phyloP scores from a whole-genome alignment of 2,113 vertebrate species.

The Etheostoma spectabile region DNA sequence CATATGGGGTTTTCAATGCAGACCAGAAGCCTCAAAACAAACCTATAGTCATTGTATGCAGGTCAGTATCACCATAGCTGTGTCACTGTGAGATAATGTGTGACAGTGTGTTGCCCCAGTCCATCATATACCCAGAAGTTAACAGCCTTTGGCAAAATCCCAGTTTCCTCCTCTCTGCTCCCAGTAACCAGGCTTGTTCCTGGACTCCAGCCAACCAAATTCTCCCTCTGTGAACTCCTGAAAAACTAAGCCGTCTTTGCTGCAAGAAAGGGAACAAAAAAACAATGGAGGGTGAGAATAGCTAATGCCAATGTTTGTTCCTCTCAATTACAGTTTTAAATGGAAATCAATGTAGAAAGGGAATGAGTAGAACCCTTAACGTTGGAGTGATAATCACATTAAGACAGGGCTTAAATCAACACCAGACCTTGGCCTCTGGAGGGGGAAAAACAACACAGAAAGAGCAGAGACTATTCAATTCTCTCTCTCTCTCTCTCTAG shows the following conservation, averaged over 20 bases:
- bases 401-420: slow-evolving; percentile 84
- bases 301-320: slow-evolving; percentile 86
- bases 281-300: slow-evolving; percentile 61
- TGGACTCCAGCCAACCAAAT: slow-evolving; percentile 56
- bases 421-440: slow-evolving; percentile 82
- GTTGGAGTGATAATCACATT: slow-evolving; percentile 81
- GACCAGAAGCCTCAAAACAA: slow-evolving; percentile 30
- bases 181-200: slow-evolving; percentile 53
- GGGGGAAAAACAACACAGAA: slow-evolving; percentile 74
- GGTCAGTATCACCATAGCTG: slow-evolving; percentile 23
- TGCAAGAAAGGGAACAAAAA: slow-evolving; percentile 64
- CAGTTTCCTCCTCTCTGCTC: slow-evolving; percentile 58
- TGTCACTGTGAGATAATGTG: slow-evolving; percentile 44
- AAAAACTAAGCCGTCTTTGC: slow-evolving; percentile 49
- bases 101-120: slow-evolving; percentile 44
- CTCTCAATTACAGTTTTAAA: slow-evolving; percentile 87
- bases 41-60: slow-evolving; percentile 25
- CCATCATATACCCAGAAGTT: slow-evolving; percentile 54
- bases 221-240: slow-evolving; percentile 49
- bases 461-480: slow-evolving; percentile 71
- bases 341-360: slow-evolving; percentile 87
- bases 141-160: slow-evolving; percentile 62
- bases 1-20: slow-evolving; percentile 54
- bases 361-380: slow-evolving; percentile 77
- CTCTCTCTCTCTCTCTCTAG: slow-evolving; percentile 55